Evolutionary conservation across 2,888 invertebrate genomes (phyloP).

Genomic region (Galeopsomyia nigrocyanea): DNA sequence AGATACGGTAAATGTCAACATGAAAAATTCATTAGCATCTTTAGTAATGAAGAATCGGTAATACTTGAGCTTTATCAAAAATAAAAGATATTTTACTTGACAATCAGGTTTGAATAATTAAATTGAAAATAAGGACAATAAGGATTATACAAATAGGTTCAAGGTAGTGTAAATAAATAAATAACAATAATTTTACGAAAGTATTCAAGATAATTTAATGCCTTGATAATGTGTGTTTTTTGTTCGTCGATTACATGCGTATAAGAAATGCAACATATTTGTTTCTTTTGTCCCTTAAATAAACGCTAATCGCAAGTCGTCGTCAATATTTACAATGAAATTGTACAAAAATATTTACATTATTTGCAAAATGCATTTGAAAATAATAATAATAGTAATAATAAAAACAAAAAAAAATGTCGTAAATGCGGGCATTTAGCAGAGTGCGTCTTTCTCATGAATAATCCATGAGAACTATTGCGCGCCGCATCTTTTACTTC

Average conservation of each 20-base stretch:
- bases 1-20: no score
- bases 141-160: no score
- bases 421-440: conserved; percentile 14
- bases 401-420: conserved; percentile 18
- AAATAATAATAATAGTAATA: no score
- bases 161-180: conserved; percentile 20
- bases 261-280: conserved; percentile 46
- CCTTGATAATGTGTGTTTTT: conserved; percentile 48
- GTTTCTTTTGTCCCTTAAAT: not conserved
- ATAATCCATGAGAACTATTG: no score
- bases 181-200: conserved; percentile 55
- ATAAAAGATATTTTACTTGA: no score
- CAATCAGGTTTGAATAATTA: no score
- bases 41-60: no score
- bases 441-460: no score
- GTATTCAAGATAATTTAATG: conserved; percentile 61
- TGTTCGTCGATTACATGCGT: conserved; percentile 43
- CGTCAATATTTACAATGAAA: conserved; percentile 10
- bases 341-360: conserved; percentile 46
- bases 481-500: not conserved
- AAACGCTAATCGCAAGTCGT: conserved; percentile 25
- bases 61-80: no score
- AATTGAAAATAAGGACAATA: no score
- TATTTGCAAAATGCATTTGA: conserved; percentile 15
- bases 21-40: no score